A percentile compares a stretch with the other conserved stretches of the same genome.
Evolutionary conservation across 2,888 invertebrate species (phyloP).

Genomic region (Scaptomyza polygonia): DNA sequence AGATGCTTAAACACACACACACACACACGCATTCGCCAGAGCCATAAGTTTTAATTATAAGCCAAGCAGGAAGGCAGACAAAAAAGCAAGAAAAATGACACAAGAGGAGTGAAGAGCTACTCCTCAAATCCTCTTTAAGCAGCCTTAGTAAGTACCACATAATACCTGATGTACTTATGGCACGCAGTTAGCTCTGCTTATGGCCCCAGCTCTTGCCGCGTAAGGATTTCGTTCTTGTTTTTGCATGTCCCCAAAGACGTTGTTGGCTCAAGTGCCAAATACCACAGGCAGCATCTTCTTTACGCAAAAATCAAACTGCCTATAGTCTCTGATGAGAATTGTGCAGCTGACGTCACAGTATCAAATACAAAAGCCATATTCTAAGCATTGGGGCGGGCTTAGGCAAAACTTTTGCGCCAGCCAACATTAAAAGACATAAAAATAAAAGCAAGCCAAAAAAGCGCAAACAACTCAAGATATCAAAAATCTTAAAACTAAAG

Average conservation of each 20-base stretch:
- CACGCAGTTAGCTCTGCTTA: conserved; percentile 27
- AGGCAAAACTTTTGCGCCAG: conserved; percentile 48
- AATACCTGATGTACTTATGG: conserved; percentile 61
- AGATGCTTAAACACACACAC: conserved; percentile 26
- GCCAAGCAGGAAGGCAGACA: conserved; percentile 7
- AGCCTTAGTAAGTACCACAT: conserved; percentile 76
- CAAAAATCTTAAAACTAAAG: conserved; percentile 66
- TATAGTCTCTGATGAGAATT: conserved; percentile 34
- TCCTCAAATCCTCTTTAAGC: conserved; percentile 68
- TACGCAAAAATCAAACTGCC: background rate
- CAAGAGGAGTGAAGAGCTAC: conserved; percentile 12
- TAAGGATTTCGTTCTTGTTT: conserved; percentile 26
- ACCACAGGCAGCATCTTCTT: conserved; percentile 8
- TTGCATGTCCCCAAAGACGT: conserved; percentile 59
- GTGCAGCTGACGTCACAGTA: conserved; percentile 67
- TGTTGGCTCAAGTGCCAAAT: conserved; percentile 48
- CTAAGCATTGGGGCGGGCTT: conserved; percentile 58
- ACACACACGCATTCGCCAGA: conserved; percentile 22
- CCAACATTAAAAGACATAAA: conserved; percentile 34
- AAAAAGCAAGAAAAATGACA: background rate
- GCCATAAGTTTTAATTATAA: conserved; percentile 75
- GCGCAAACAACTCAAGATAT: conserved; percentile 50
- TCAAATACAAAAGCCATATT: conserved; percentile 46
- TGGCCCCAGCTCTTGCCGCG: conserved; percentile 6
- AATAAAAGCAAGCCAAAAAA: conserved; percentile 35